Base-by-base conservation (phyloP, 1,140 invertebrate species). In the Anastrepha obliqua region DNA sequence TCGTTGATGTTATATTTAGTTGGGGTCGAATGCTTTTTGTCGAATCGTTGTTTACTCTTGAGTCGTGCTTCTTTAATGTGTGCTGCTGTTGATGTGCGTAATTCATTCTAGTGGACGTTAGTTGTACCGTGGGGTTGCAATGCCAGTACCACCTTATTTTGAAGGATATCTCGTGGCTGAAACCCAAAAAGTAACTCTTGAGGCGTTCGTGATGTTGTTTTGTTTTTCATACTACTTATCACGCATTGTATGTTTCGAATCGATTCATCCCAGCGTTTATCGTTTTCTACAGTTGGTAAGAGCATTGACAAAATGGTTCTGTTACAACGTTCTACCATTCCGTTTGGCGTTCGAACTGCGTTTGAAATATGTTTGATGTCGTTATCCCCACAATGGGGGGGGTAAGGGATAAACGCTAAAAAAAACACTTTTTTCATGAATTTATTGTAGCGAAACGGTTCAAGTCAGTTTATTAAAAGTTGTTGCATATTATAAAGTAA, bases 1-100 rank as follows among this genome's bases (percentile, higher is more conserved):
- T 88, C 85, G 39, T 47, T 65, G 29, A 86, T 8, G 20, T 58
- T 85, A 17, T 87, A 88, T 17, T n/a, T 15, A 2, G 20, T 87
- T 51, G 89, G 86, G n/a, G 58, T 87, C 3, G 81, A 29, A 86
- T 87, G 88, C 15, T 11, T 65, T 60, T 60, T 67, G 86, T 89
- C 88, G 55, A 87, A 89, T 0, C 88, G 60, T 78, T 65, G 87
- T 47, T 89, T 89, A 13, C 85, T 86, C 20, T 20, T 55, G 44
- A 86, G 51, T 55, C 62, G 44, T 17, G 86, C 51, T 17, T 87
- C 15, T 64, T 88, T 85, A 29, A 89, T 60, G 15, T 13, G 64
- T 51, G 6, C 51, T n/a, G 64, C 86, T 17, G 62, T 62, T 47
- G 3, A 11, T n/a, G 2, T 51, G 7, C 86, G n/a, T n/a, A n/a